Evolutionary conservation across 2,797 vertebrate genomes (phyloP), one percentile per base, ranked within the genome.

Genomic region (Anguilla pacifica): DNA sequence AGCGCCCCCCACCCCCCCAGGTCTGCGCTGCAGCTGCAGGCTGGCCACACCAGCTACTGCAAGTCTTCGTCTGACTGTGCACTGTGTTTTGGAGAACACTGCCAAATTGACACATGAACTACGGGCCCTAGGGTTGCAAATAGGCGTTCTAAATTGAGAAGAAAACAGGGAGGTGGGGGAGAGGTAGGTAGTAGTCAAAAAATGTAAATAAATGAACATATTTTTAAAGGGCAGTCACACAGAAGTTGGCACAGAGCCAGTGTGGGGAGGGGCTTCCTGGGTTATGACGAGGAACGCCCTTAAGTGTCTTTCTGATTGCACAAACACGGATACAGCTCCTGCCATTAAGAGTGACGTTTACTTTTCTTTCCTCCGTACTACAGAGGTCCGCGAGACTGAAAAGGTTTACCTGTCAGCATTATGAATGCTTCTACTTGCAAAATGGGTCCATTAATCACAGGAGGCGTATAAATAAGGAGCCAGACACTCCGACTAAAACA

Each of bases 391-490:
- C 89, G 88, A 81, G 90, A 89, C 79, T 89, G 87, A 91, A 89
- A 90, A 90, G 86, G 84, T 89, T 92, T 90, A 91, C 90, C 87
- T 90, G 91, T 91, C 92, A 91, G 91, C 85, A 90, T 88, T 90
- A 87, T 90, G 91, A 91, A 89, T 90, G 89, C 86, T 90, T 89
- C 88, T 90, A 90, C 89, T 89, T 90, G 88, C 88, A 88, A 87
- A 85, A 89, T 86, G 86, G 84, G 86, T 88, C 91, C 91, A 92
- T 92, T 91, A 92, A 91, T 88, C 89, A 89, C 82, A 86, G 5
- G 49, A 79, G 53, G 55, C 31, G 74, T 25, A 46, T 64, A 86
- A 89, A 85, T 31, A 88, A 85, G 86, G 55, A 89, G 85, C 84
- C 39, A 86, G 82, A 59, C 86, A 86, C 84, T 43, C 70, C 86